These are phyloP conservation scores for Adelphocoris suturalis DNA, from an alignment of 2,888 invertebrate genomes.

Conservation along the genomic window DNA sequence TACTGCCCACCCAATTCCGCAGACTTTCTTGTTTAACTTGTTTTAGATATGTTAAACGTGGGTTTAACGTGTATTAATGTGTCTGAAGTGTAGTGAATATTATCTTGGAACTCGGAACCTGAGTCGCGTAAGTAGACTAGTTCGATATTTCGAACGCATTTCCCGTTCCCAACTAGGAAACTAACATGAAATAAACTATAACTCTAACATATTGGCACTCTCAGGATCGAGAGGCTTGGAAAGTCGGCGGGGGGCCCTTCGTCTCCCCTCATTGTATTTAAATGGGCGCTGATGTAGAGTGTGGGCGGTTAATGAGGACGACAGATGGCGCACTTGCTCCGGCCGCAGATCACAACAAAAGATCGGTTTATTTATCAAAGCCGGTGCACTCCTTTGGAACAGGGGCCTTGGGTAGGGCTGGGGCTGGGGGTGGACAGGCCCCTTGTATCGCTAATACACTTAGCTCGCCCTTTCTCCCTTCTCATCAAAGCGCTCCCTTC, in stretches of 20 bases:
- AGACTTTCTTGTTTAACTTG: no score
- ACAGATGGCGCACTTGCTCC: constrained; percentile 72
- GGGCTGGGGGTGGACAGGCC: no score
- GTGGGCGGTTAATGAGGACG: constrained; percentile 72
- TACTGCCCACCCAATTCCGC: no score
- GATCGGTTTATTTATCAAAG: constrained; percentile 75
- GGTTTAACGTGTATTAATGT: no score
- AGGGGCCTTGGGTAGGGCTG: not conserved
- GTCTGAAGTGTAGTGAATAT: no score
- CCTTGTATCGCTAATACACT: constrained; percentile 72
- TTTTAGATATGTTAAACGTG: no score
- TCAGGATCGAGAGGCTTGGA: not conserved
- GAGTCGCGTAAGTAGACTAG: no score
- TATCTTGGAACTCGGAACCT: no score
- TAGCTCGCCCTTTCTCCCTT: constrained; percentile 58
- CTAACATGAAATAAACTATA: not conserved
- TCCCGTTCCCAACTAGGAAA: not conserved
- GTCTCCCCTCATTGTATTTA: constrained; percentile 67
- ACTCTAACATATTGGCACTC: constrained; percentile 46
- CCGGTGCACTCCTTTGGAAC: constrained; percentile 66
- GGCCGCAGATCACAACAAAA: constrained; percentile 74
- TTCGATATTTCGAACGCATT: no score
- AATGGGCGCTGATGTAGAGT: constrained; percentile 70
- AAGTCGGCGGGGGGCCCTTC: not conserved
- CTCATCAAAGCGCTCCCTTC: constrained; percentile 58